Conservation (phyloP, 2,888 invertebrate genomes). For the Ypsolopha scabrella region DNA sequence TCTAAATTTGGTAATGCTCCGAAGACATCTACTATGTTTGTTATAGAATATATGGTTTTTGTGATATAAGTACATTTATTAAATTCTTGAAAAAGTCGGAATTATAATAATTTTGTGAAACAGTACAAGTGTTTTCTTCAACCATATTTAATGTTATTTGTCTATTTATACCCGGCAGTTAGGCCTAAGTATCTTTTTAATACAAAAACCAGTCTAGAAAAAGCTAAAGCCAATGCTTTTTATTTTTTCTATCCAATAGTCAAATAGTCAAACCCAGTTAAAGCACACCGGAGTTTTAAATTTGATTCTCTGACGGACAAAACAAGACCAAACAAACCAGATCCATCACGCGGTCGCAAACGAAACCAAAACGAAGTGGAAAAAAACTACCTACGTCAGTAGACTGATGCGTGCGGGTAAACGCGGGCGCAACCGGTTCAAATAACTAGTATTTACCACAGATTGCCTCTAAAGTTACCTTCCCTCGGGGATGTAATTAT, state of each 20-base stretch:
- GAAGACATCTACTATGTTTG: no score
- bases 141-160: no score
- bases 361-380: no score
- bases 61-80: no score
- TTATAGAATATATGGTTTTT: no score
- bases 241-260: background rate
- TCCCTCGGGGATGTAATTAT: background rate
- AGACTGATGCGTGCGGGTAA: slow-evolving; percentile 47
- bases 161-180: no score
- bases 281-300: background rate
- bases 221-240: background rate
- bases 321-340: slow-evolving; percentile 10
- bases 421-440: slow-evolving; percentile 36
- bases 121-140: no score
- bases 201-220: background rate
- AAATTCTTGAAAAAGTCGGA: no score
- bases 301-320: slow-evolving; percentile 1
- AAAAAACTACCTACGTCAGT: no score
- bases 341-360: background rate
- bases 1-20: no score
- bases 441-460: slow-evolving; percentile 35
- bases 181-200: no score
- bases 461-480: slow-evolving; percentile 45
- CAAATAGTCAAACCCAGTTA: background rate
- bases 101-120: no score